Base-by-base conservation (phyloP, 2,888 invertebrate species). In the Embidobia sp. region DNA sequence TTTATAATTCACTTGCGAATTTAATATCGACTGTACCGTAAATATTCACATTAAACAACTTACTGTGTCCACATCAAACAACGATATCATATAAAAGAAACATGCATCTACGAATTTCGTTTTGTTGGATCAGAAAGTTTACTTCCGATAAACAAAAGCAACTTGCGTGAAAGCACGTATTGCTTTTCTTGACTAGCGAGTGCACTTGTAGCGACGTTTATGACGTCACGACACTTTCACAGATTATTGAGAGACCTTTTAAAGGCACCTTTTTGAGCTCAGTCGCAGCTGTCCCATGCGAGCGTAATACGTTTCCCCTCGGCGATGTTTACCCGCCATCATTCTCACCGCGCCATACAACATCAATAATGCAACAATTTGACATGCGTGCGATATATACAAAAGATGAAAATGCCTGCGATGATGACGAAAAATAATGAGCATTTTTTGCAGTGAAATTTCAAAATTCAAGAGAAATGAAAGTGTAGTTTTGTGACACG, bases 161-260 rank as follows among this genome's bases (percentile, higher is more conserved):
- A 61, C 53, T 74, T 61, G 40, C 11, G 46, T 53, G 40, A 53
- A 63, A 49, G 66, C 40, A 63, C 53, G 49, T 69, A 69, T 69
- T 57, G 49, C 51, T 69, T 63, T 49, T 69, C 57, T 55, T 57
- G 55, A 63, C 55, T 51, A 40, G 55, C 44, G 22, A 76, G 69
- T 69, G 75, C 64, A 57, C 69, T 69, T 57, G 57, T 64, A 44
- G 22, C 22, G 63, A 76, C 64, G 69, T 70, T 76, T 64, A 70
- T 76, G 64, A 70, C 66, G 27, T 66, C 42, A 72, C 61, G 46
- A 57, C 66, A 77, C 67, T 66, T 59, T 77, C 27, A 10, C 35
- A 57, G 70, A 64, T 76, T 57, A 70, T 64, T 49, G 70, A 59
- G 51, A 76, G 57, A 76, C 66, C 66, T 77, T 72, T 77, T 55